Evolutionary conservation across 92 coral and sea anemone genomes (phyloP), one percentile per base, ranked within the genome.

Genomic region (Zoanthus sansibaricus): DNA sequence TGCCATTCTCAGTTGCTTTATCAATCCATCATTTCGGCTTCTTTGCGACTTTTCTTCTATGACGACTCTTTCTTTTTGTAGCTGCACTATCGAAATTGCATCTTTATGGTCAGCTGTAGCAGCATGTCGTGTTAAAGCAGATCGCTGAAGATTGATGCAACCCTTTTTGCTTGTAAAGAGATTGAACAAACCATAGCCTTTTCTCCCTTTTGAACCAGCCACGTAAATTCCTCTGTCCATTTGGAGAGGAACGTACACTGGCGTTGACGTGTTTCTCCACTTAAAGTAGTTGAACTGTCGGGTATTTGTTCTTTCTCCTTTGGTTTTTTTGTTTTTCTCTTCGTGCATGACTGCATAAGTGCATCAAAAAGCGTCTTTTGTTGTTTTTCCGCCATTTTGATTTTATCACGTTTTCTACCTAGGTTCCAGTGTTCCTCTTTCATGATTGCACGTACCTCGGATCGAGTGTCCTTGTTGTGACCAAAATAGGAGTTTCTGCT

Each of bases 1-100:
- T 46, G 85, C 75, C 58, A 37, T 80, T 80, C 85, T 46, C 85
- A 79, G 70, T 79, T 79, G 85, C 85, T 79, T 79, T 67, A 71
- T 79, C 70, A 79, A 71, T 44, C 42, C 42, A 37, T 37, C 42
- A 37, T 37, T 37, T 37, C 42, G 42, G 42, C 42, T 37, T 1
- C 42, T 37, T 37, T 72, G 20, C 77, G 25, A 72, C 52, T 72
- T 72, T 72, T 44, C 54, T 72, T 72, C 54, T 44, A 82, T 82
- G 75, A 71, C 86, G 25, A 72, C 86, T 82, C 62, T 82, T 70
- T 67, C 72, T 66, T 45, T 70, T 67, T 66, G 86, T 72, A 67
- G 86, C 67, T 82, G 86, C 56, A 67, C 75, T 56, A 82, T 67
- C 62, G 75, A 61, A 83, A 76, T 62, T 71, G 79, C 77, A 71